These are phyloP conservation scores for Drosophila neotestacea DNA, from an alignment of 2,888 invertebrate species.

Conservation along the genomic window DNA sequence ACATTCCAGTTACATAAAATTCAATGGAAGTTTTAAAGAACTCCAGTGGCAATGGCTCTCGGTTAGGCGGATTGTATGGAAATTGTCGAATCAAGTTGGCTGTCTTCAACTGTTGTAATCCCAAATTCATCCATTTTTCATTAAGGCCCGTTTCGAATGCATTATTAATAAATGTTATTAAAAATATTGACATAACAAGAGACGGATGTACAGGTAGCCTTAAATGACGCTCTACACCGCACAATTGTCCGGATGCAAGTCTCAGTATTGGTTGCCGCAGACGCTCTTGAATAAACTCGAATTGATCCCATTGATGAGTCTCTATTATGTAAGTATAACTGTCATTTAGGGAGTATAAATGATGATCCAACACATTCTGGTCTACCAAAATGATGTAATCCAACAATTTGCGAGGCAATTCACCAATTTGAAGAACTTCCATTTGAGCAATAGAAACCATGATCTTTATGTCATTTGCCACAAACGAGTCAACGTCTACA, in stretches of 20 bases:
- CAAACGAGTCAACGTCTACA: slow-evolving; percentile 16
- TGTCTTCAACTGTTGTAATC: slow-evolving; percentile 11
- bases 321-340: slow-evolving; percentile 12
- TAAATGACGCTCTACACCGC: slow-evolving; percentile 21
- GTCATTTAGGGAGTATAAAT: slow-evolving; percentile 6
- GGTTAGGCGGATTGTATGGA: not conserved
- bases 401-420: not conserved
- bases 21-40: not conserved
- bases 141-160: slow-evolving; percentile 9
- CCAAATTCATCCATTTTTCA: slow-evolving; percentile 19
- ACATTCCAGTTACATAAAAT: fast-evolving
- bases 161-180: slow-evolving; percentile 1
- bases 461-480: slow-evolving; percentile 4
- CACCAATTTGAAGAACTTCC: not conserved
- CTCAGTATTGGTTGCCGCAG: slow-evolving; percentile 23
- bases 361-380: not conserved
- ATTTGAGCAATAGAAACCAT: not conserved
- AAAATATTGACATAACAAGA: fast-evolving
- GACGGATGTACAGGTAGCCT: not conserved
- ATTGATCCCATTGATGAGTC: not conserved
- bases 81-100: not conserved
- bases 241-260: slow-evolving; percentile 6
- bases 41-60: not conserved
- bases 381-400: not conserved
- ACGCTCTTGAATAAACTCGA: slow-evolving; percentile 25